phyloP scores from a whole-genome alignment of 2,888 invertebrate genomes.

The Teinopalpus imperialis region DNA sequence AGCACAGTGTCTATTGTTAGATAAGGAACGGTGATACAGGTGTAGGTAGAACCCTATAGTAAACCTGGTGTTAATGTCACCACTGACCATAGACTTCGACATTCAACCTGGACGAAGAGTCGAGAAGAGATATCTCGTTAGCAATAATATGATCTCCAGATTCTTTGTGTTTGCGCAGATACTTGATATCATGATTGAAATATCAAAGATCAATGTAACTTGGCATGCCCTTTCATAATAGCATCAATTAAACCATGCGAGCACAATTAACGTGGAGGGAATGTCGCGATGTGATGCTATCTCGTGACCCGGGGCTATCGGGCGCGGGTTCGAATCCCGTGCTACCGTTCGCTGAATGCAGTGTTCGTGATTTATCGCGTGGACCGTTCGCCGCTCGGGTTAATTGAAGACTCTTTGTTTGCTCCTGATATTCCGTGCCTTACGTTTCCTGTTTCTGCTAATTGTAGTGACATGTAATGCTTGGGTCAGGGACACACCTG shows the following conservation, averaged over 20 bases:
- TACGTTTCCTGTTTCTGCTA: conserved; percentile 21
- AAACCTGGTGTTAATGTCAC: no score
- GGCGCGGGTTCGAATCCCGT: conserved; percentile 59
- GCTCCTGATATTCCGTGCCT: conserved; percentile 30
- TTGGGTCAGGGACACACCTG: neutral
- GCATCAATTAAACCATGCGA: conserved; percentile 63
- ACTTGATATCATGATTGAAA: neutral
- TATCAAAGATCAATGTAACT: neutral
- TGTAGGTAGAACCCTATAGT: no score
- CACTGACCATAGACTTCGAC: no score
- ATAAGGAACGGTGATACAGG: no score
- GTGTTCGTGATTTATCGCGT: conserved; percentile 65
- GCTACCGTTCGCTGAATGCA: conserved; percentile 57
- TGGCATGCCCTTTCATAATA: conserved; percentile 34
- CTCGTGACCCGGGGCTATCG: conserved; percentile 73
- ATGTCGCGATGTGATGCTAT: conserved; percentile 69
- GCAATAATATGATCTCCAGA: no score
- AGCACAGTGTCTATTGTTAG: no score
- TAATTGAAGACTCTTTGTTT: conserved; percentile 57
- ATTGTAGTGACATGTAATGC: conserved; percentile 6
- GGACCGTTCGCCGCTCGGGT: conserved; percentile 51
- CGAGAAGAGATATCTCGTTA: no score
- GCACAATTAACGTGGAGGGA: conserved; percentile 67
- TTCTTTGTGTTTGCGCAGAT: no score
- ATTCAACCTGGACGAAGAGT: no score